Evolutionary conservation across 2,113 vertebrate genomes (phyloP).

Genomic region (Elgaria multicarinata): DNA sequence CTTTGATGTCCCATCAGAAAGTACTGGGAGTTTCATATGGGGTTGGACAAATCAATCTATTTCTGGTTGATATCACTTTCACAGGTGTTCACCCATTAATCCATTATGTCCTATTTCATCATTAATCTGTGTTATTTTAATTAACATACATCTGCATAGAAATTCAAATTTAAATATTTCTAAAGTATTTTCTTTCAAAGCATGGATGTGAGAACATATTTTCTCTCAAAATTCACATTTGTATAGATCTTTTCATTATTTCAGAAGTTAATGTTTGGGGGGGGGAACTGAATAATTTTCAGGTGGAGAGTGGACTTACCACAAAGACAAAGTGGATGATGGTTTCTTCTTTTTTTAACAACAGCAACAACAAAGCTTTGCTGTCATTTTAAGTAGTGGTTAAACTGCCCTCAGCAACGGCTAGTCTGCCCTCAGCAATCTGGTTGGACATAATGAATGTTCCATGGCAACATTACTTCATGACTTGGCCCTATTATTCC

Average conservation of each 20-base stretch:
- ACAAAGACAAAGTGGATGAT: background rate
- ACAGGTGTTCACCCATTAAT: background rate
- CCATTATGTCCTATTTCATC: background rate
- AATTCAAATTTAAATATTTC: background rate
- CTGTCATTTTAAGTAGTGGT: no score
- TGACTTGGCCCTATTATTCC: background rate
- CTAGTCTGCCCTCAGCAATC: no score
- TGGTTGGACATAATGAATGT: background rate
- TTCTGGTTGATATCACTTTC: background rate
- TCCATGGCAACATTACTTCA: background rate
- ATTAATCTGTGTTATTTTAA: background rate
- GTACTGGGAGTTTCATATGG: no score
- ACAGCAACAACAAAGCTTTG: no score
- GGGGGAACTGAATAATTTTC: background rate
- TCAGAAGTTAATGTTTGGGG: background rate
- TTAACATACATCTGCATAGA: background rate
- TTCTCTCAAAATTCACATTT: background rate
- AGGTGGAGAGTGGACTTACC: background rate
- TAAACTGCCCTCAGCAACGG: no score
- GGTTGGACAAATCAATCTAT: background rate
- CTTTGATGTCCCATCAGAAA: background rate
- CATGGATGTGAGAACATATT: background rate
- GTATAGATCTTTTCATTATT: background rate
- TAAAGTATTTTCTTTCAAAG: background rate
- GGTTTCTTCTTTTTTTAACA: background rate